Conservation (phyloP, 2,797 vertebrate genomes). For the Parauchenoglanis punctatus region DNA sequence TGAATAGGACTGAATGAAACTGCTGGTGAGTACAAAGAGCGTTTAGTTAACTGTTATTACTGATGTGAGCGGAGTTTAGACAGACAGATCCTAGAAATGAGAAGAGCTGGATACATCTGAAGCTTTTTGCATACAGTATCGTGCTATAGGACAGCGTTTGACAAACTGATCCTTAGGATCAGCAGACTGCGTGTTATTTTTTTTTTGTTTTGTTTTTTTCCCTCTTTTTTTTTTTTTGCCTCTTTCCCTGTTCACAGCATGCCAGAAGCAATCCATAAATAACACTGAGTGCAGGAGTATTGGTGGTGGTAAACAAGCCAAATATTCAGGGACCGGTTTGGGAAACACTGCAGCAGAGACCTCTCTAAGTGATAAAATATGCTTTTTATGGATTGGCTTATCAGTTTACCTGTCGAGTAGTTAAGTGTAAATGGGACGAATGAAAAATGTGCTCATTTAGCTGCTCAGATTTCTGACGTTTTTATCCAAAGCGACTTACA, state of each 20-base stretch:
- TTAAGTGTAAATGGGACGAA: neutral
- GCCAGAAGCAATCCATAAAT: neutral
- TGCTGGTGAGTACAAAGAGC: neutral
- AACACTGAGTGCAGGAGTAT: neutral
- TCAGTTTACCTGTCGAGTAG: neutral
- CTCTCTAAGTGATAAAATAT: neutral
- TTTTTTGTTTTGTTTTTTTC: no score
- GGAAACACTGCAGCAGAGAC: neutral
- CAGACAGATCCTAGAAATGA: neutral
- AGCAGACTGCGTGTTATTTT: neutral
- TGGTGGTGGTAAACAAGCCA: no score
- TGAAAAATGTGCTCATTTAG: neutral
- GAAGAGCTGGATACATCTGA: neutral
- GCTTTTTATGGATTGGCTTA: neutral
- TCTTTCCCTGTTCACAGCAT: neutral
- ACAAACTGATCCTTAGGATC: neutral
- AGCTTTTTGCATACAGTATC: no score
- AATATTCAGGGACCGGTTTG: neutral
- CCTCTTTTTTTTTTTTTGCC: no score
- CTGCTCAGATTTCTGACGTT: neutral
- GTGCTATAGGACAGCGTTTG: neutral
- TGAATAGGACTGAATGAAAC: neutral
- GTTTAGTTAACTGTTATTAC: neutral
- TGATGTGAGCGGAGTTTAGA: neutral
- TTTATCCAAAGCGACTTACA: neutral